Percentiles rank a stretch among this genome's conserved stretches.
phyloP scores from a whole-genome alignment of 2,113 vertebrate genomes.

The Gadus chalcogrammus region DNA sequence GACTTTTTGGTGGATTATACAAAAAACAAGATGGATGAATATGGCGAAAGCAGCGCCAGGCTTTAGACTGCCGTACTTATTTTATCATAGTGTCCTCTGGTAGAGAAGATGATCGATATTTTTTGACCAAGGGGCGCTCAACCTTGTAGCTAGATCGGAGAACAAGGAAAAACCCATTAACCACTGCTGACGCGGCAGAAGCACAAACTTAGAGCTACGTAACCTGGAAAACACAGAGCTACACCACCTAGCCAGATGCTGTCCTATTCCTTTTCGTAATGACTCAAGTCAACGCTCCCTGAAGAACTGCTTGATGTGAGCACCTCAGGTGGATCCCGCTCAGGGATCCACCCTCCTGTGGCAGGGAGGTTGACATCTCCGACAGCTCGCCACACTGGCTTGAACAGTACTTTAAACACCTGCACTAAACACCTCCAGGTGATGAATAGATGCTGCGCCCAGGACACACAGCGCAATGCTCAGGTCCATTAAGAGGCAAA shows the following conservation, averaged over 20 bases:
- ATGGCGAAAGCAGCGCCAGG: neutral
- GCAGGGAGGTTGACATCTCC: slow-evolving; percentile 9
- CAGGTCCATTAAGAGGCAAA: slow-evolving; percentile 10
- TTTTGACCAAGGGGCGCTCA: slow-evolving; percentile 6
- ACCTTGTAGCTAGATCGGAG: slow-evolving; percentile 29
- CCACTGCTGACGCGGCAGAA: slow-evolving; percentile 20
- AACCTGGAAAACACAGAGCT: too few relatives aligned
- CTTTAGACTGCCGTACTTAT: slow-evolving; percentile 34
- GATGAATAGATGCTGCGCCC: slow-evolving; percentile 51
- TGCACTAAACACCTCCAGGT: slow-evolving; percentile 18
- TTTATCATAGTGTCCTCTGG: slow-evolving; percentile 27
- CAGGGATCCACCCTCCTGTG: too few relatives aligned
- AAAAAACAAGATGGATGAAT: too few relatives aligned
- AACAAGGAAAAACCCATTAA: slow-evolving; percentile 27
- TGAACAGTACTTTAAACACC: slow-evolving; percentile 25
- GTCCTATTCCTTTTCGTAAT: too few relatives aligned
- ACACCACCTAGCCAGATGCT: too few relatives aligned
- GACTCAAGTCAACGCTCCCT: too few relatives aligned
- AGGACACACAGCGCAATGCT: slow-evolving; percentile 24
- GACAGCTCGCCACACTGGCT: slow-evolving; percentile 7
- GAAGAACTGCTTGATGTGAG: too few relatives aligned
- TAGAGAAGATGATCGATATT: slow-evolving; percentile 22
- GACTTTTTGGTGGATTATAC: too few relatives aligned
- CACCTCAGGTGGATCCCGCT: too few relatives aligned
- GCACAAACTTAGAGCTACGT: too few relatives aligned